These are phyloP conservation scores for Branchinecta lindahli DNA, from an alignment of 1,140 invertebrate species.

Conservation along the genomic window DNA sequence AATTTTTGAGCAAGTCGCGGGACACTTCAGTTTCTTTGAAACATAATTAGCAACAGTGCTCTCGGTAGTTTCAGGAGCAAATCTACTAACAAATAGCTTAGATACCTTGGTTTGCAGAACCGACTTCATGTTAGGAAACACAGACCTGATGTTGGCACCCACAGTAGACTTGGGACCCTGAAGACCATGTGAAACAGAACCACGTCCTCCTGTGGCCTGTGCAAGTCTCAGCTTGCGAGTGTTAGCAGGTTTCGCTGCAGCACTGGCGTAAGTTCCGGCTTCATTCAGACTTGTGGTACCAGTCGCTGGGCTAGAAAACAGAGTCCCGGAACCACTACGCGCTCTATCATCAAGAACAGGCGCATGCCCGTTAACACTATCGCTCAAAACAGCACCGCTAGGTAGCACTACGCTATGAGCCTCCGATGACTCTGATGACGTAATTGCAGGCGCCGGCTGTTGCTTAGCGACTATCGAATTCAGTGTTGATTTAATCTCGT, in stretches of 20 bases:
- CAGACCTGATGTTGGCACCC: too few relatives aligned
- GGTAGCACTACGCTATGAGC: background rate
- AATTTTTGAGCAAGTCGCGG: too few relatives aligned
- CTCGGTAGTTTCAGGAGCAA: too few relatives aligned
- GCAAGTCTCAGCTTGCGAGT: background rate
- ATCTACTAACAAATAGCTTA: too few relatives aligned
- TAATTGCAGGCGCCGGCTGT: background rate
- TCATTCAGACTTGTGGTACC: background rate
- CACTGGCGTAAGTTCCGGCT: background rate
- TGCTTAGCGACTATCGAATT: background rate
- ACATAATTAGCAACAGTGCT: too few relatives aligned
- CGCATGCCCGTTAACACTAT: constrained; percentile 8
- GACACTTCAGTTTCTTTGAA: too few relatives aligned
- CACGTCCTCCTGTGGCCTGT: background rate
- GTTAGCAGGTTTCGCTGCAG: constrained; percentile 7
- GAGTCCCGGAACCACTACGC: background rate
- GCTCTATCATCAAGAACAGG: background rate
- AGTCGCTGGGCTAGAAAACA: background rate
- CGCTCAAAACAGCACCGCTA: background rate
- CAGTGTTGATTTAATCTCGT: background rate
- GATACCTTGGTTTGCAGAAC: too few relatives aligned
- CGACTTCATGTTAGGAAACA: too few relatives aligned
- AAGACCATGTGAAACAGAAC: too few relatives aligned
- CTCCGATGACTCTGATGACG: background rate
- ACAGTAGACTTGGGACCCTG: too few relatives aligned